Percentiles rank a stretch among this genome's conserved stretches.
phyloP scores from a whole-genome alignment of 2,113 vertebrate genomes.

The Machaerirhynchus nigripectus region DNA sequence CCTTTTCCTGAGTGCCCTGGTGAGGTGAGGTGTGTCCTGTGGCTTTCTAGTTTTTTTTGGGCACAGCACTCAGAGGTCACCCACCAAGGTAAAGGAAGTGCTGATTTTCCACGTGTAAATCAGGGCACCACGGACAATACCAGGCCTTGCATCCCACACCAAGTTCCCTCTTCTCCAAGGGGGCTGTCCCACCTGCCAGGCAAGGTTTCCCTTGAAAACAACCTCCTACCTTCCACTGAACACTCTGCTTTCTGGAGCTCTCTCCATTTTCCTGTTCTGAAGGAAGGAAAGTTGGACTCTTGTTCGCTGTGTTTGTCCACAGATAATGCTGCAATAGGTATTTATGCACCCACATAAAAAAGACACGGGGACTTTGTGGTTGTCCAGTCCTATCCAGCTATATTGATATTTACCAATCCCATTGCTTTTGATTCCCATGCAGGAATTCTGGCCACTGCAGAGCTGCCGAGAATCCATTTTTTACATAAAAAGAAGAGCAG shows the following conservation, averaged over 20 bases:
- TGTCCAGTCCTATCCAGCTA: not conserved
- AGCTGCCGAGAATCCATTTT: not conserved
- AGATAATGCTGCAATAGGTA: not conserved
- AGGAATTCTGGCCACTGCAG: not conserved
- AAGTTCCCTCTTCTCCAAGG: not conserved
- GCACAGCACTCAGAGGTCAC: not conserved
- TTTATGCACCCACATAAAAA: not conserved
- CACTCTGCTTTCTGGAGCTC: not conserved
- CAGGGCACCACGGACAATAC: not conserved
- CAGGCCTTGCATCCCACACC: not conserved
- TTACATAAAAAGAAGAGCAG: not conserved
- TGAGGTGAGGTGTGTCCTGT: not conserved
- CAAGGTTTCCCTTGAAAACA: not conserved
- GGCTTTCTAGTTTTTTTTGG: not conserved
- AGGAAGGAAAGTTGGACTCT: not conserved
- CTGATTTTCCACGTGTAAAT: not conserved
- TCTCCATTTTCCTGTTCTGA: not conserved
- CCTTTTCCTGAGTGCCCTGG: not conserved
- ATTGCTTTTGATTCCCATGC: not conserved
- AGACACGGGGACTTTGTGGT: not conserved
- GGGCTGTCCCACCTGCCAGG: not conserved
- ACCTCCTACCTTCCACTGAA: not conserved
- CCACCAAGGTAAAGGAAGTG: not conserved
- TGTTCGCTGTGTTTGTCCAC: not conserved
- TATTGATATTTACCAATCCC: not conserved